Percentiles rank a stretch among this genome's conserved stretches.
Conservation (phyloP, 2,113 vertebrate genomes). For the Aegithalos caudatus region DNA sequence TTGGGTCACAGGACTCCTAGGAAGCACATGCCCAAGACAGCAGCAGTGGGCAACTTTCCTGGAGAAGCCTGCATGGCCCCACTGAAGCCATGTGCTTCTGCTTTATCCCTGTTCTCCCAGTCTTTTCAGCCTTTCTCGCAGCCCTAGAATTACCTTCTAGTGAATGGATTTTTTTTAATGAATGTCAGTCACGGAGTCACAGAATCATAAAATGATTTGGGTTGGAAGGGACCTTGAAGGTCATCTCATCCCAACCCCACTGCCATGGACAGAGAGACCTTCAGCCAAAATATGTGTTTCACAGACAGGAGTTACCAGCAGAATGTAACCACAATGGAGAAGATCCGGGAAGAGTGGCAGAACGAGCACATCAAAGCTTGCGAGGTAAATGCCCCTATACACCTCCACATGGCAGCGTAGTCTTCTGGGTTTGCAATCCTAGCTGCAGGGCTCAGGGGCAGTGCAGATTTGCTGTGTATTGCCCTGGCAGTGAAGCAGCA, state of each 20-base stretch:
- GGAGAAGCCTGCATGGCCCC: neutral
- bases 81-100: neutral
- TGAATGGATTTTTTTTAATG: rapidly evolving
- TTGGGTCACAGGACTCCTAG: neutral
- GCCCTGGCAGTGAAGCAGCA: neutral
- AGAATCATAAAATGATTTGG: neutral
- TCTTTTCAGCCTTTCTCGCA: neutral
- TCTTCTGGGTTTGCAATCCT: neutral
- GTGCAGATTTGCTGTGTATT: neutral
- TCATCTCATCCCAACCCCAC: neutral
- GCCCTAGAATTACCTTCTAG: neutral
- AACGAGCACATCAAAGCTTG: constrained; percentile 86
- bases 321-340: constrained; percentile 75
- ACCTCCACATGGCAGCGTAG: rapidly evolving
- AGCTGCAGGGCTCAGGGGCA: rapidly evolving
- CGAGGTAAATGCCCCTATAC: constrained; percentile 71
- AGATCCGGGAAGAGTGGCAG: constrained; percentile 86
- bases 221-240: neutral
- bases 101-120: neutral
- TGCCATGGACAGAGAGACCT: neutral
- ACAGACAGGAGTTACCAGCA: constrained; percentile 83
- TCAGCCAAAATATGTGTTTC: neutral
- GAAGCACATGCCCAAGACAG: rapidly evolving
- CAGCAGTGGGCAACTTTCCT: neutral
- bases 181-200: neutral